Evolutionary conservation across 2,113 vertebrate species (phyloP).

Genomic region (Gadus chalcogrammus): DNA sequence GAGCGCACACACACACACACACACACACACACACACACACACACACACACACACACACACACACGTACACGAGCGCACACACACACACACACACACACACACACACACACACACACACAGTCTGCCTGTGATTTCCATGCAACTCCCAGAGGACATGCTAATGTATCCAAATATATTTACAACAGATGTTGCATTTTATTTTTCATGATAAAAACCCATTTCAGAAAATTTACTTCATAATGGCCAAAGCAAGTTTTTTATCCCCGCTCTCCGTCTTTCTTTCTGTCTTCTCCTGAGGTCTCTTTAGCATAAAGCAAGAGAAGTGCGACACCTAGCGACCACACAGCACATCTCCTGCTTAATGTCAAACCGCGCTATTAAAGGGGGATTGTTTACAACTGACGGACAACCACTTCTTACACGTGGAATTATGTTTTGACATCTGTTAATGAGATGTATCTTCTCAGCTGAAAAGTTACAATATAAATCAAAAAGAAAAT

Average conservation of each 20-base stretch:
- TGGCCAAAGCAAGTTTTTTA: conserved; percentile 58
- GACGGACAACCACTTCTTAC: not conserved
- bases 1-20: conserved; percentile 10
- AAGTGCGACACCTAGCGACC: conserved; percentile 77
- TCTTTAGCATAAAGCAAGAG: conserved; percentile 56
- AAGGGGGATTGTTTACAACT: not conserved
- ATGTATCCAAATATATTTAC: conserved; percentile 81
- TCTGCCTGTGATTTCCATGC: conserved; percentile 79
- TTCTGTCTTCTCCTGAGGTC: conserved; percentile 51
- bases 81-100: conserved; percentile 15
- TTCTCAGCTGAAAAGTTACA: too few relatives aligned
- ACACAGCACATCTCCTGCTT: conserved; percentile 28
- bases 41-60: conserved; percentile 15
- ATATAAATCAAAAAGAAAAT: too few relatives aligned
- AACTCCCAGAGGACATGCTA: conserved; percentile 73
- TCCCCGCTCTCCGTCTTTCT: conserved; percentile 1
- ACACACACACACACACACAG: conserved; percentile 24
- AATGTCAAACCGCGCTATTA: not conserved
- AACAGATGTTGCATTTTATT: conserved; percentile 82
- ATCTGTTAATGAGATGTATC: not conserved
- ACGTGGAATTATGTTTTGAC: not conserved
- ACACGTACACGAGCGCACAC: conserved; percentile 19
- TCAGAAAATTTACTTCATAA: conserved; percentile 75
- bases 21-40: conserved; percentile 25
- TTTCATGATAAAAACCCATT: conserved; percentile 80